Evolutionary conservation across 2,888 invertebrate species (phyloP).

Genomic region (Drosophila mimica): DNA sequence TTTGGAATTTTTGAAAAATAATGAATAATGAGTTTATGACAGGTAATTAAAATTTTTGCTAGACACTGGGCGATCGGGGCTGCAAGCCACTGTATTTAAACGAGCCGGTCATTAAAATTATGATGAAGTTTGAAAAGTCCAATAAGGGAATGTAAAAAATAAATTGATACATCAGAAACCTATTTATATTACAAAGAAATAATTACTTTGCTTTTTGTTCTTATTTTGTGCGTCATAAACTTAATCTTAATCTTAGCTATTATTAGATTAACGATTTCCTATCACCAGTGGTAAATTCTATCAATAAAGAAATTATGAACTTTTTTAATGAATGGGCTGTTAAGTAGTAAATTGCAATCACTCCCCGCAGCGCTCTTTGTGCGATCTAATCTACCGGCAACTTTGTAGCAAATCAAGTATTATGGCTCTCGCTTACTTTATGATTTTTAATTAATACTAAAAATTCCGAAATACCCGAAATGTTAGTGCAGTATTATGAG

Average conservation of each 20-base stretch:
- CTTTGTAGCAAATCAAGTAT: neutral
- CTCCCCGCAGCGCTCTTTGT: neutral
- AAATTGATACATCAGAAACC: neutral
- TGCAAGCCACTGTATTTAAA: too few species aligned
- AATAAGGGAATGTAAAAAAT: constrained; percentile 15
- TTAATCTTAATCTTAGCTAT: neutral
- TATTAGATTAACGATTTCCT: neutral
- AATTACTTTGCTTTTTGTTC: neutral
- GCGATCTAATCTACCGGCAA: neutral
- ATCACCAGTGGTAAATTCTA: neutral
- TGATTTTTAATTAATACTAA: too few species aligned
- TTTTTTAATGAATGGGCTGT: neutral
- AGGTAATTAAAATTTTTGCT: too few species aligned
- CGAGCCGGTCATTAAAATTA: constrained; percentile 68
- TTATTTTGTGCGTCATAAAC: neutral
- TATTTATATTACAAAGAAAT: neutral
- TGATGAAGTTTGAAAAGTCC: constrained; percentile 57
- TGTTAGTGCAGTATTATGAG: neutral
- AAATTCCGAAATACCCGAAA: too few species aligned
- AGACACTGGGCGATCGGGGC: too few species aligned
- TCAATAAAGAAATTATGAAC: neutral
- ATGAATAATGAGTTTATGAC: too few species aligned
- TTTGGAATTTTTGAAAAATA: too few species aligned
- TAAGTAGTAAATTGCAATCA: neutral
- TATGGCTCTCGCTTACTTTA: neutral